Evolutionary conservation across 2,888 invertebrate genomes (phyloP), one percentile per base, ranked within the genome.

Genomic region (Mantis religiosa): DNA sequence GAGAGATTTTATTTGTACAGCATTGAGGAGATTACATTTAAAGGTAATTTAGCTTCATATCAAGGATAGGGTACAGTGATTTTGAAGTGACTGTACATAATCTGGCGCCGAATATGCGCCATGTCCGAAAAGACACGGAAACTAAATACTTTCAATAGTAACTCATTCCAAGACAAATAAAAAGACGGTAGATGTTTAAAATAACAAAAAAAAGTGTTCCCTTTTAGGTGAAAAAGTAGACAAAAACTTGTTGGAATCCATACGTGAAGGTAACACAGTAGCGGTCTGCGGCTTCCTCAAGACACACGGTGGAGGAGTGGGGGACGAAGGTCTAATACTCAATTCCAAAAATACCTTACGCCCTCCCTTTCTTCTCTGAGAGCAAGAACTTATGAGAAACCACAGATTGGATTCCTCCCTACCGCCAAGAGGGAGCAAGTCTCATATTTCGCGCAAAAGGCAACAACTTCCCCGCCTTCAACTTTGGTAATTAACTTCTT

Each of bases 381-480:
- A 54, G 27, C 14, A 54, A 25, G 28, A 54, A 85, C 85, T 85
- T 85, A 85, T 54, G 85, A 30, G 84, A 54, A 27, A 47, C 54
- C n/a, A 20, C n/a, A 71, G 54, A 85, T 85, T 84, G 47, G 27
- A 47, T 85, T n/a, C 25, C 28, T 84, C 54, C 27, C 25, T 81
- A 86, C 20, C 30, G 12, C 86, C 86, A 47, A 28, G 81, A 81
- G 15, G 86, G 81, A 28, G 81, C 54, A 12, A 25, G 86, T 47
- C 86, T 86, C 86, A 20, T n/a, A 30, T 86, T 86, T 86, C 71
- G 86, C 86, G 71, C 28, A 86, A 86, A 54, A 81, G 81, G 86
- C 8, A 28, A 86, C 86, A 30, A 25, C 81, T 81, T 81, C 86
- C 25, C 12, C 25, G 71, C 41, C 85, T 71, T 71, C 47, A 28